A percentile compares a stretch with the other conserved stretches of the same genome.
phyloP scores from a whole-genome alignment of 2,797 vertebrate genomes.

The Bovichtus diacanthus region DNA sequence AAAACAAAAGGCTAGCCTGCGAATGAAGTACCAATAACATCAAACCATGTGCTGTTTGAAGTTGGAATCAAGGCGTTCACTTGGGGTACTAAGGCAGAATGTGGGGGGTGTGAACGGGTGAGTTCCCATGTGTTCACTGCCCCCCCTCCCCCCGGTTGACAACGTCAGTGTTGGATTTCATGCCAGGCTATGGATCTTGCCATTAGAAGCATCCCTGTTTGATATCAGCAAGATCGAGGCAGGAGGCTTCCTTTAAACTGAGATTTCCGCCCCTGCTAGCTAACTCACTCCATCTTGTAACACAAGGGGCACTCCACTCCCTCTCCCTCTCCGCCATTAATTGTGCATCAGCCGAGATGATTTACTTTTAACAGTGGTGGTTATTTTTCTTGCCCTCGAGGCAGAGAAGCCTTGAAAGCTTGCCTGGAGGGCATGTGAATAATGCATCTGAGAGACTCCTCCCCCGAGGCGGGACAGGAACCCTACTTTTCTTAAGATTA shows the following conservation, averaged over 20 bases:
- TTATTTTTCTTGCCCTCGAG: slow-evolving; percentile 95
- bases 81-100: slow-evolving; percentile 23
- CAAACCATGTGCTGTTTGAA: slow-evolving; percentile 24
- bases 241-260: slow-evolving; percentile 89
- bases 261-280: slow-evolving; percentile 84
- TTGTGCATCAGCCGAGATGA: slow-evolving; percentile 98
- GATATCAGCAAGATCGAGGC: slow-evolving; percentile 84
- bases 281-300: slow-evolving; percentile 40
- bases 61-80: neutral
- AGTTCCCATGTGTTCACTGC: slow-evolving; percentile 25
- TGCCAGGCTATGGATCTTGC: slow-evolving; percentile 12
- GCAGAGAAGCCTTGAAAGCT: slow-evolving; percentile 99
- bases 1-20: neutral
- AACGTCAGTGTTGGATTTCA: slow-evolving; percentile 18
- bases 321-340: slow-evolving; percentile 87
- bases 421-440: slow-evolving; percentile 98
- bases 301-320: slow-evolving; percentile 60
- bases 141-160: neutral
- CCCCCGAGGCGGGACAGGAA: slow-evolving; percentile 93
- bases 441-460: slow-evolving; percentile 99
- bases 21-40: slow-evolving; percentile 24
- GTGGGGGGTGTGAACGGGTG: slow-evolving; percentile 2
- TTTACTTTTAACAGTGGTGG: slow-evolving; percentile 99
- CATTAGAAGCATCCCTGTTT: slow-evolving; percentile 82
- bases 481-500: slow-evolving; percentile 96